phyloP scores from a whole-genome alignment of 2,113 vertebrate genomes.

The Mugil cephalus region DNA sequence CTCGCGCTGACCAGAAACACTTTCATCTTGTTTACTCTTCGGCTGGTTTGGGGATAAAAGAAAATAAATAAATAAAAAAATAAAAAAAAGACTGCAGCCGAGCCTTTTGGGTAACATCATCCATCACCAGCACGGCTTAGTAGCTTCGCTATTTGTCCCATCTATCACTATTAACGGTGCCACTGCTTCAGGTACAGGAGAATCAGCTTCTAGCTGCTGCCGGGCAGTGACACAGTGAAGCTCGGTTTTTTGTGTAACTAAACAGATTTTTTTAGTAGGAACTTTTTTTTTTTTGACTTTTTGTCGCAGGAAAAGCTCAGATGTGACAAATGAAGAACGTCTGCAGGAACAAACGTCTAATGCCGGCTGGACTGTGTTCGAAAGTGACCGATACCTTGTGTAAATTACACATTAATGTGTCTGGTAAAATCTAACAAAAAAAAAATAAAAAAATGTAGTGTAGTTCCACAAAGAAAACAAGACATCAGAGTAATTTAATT shows the following conservation, averaged over 20 bases:
- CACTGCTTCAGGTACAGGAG: neutral
- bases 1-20: conserved; percentile 9
- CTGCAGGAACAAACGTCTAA: too few relatives aligned
- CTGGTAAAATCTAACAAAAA: too few relatives aligned
- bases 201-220: neutral
- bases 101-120: conserved; percentile 43
- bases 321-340: too few relatives aligned
- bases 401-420: too few relatives aligned
- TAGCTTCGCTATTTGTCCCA: conserved; percentile 14
- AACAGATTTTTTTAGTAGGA: neutral
- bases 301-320: too few relatives aligned
- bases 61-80: neutral
- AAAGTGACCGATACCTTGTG: too few relatives aligned
- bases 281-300: too few relatives aligned
- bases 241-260: neutral
- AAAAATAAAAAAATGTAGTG: too few relatives aligned
- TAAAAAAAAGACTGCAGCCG: neutral
- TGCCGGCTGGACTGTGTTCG: too few relatives aligned
- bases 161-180: conserved; percentile 19
- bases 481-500: too few relatives aligned
- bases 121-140: conserved; percentile 3
- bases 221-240: neutral
- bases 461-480: too few relatives aligned
- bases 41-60: conserved; percentile 7
- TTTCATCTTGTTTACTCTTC: conserved; percentile 33